Evolutionary conservation across 1,140 invertebrate species (phyloP), one percentile per base, ranked within the genome.

Genomic region (Drosophila triauraria): DNA sequence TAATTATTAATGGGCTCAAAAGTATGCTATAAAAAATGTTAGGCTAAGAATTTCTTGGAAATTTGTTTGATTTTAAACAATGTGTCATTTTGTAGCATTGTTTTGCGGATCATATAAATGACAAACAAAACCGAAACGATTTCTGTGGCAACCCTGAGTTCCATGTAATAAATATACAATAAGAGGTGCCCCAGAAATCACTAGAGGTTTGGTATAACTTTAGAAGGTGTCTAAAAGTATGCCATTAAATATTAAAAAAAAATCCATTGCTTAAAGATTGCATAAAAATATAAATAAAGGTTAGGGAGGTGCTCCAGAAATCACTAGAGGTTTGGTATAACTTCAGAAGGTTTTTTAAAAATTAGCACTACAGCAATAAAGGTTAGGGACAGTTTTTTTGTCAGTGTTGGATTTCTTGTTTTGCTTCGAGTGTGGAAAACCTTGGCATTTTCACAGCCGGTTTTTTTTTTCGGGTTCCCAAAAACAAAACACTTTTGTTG

Each of bases 361-460:
- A 20, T 20, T 20, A 20, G 20, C 30, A 30, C 27, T 27, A 27
- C 17, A 6, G 3, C 13, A 0, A 8, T 3, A 13, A 23, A 54
- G 0, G 5, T 9, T 38, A 5, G 1, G 12, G 8, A 4, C 3
- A 35, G 5, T 17, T 15, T 38, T 54, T 15, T 1, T 38, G 1
- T 23, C 8, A n/a, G 53, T 54, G 53, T n/a, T 23, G 1, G 0
- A 23, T 15, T 54, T 54, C 51, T 38, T 38, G 51, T 38, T 23
- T 54, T 23, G 51, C 7, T 6, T 35, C 17, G n/a, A 2, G 3
- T 38, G 4, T n/a, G 13, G 23, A 68, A 47, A 56, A 40, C 43
- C 68, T 71, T 71, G 51, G 47, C 38, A 48, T 57, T 58, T 58
- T 20, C 17, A 15, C 27, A 72, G 38, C 69, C 20, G 54, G 67